phyloP scores from a whole-genome alignment of 2,797 vertebrate species.

The Emydoidea blandingii region DNA sequence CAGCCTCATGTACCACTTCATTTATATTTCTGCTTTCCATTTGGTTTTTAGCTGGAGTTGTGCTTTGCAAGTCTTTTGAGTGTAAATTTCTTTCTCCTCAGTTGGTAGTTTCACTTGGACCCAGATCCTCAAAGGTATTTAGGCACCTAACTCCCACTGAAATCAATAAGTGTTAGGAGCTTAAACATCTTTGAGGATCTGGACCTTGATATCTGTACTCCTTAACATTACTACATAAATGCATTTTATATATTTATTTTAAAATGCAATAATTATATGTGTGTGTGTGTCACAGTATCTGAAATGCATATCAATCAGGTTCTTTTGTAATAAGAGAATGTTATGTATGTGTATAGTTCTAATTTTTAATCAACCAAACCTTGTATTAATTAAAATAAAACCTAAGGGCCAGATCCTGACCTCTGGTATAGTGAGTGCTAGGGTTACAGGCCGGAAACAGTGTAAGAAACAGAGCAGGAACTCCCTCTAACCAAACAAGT shows the following conservation, averaged over 20 bases:
- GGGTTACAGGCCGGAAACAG: not conserved
- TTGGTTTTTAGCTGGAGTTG: not conserved
- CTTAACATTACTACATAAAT: too few species aligned
- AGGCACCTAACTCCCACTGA: too few species aligned
- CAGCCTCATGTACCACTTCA: not conserved
- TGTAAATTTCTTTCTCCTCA: not conserved
- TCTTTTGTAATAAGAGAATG: not conserved
- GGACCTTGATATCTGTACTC: not conserved
- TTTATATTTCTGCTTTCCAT: not conserved
- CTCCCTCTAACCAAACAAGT: too few species aligned
- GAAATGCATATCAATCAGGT: not conserved
- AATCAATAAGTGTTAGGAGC: too few species aligned
- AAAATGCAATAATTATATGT: not conserved
- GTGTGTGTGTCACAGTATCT: not conserved
- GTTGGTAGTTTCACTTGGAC: too few species aligned
- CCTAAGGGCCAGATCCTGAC: not conserved
- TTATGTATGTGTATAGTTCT: not conserved
- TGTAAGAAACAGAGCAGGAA: not conserved
- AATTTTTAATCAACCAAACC: not conserved
- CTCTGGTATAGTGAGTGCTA: not conserved
- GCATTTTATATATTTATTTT: not conserved
- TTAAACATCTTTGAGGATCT: too few species aligned
- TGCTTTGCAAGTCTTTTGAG: not conserved
- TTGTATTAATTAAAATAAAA: not conserved
- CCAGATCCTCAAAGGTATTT: too few species aligned